Conservation (phyloP, 2,113 vertebrate genomes). For the Myotis lucifugus region DNA sequence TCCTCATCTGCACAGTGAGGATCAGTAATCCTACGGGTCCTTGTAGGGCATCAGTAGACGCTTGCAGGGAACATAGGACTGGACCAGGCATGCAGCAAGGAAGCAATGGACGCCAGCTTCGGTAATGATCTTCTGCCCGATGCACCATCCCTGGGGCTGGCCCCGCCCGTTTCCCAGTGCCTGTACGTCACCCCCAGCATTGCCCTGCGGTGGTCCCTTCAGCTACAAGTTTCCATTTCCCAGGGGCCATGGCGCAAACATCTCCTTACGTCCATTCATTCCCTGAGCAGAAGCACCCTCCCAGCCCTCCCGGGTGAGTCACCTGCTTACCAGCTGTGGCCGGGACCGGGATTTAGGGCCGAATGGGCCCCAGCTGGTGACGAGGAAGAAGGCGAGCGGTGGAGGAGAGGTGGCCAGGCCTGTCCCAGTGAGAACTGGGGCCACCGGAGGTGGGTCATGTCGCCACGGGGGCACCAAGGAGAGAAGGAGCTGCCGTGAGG, state of each 20-base stretch:
- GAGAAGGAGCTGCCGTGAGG: rapidly evolving
- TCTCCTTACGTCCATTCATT: neutral
- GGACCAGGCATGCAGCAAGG: neutral
- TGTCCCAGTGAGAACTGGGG: neutral
- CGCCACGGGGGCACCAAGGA: neutral
- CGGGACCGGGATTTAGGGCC: no score
- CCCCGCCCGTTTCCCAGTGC: rapidly evolving
- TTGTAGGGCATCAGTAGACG: no score
- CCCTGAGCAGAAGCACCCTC: no score
- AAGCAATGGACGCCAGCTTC: neutral
- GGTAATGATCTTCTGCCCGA: neutral
- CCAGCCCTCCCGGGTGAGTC: neutral
- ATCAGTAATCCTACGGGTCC: neutral
- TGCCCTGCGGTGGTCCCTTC: rapidly evolving
- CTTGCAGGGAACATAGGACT: neutral
- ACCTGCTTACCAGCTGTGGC: neutral
- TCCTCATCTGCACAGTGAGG: neutral
- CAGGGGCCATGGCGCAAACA: neutral
- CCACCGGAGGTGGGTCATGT: rapidly evolving
- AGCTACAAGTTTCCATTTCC: neutral
- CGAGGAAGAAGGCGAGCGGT: neutral
- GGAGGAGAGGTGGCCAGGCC: neutral
- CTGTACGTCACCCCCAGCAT: neutral
- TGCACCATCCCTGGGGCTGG: neutral
- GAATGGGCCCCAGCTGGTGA: neutral